Evolutionary conservation across 2,888 invertebrate genomes (phyloP), one percentile per base, ranked within the genome.

Genomic region (Stenolophus ochropezus): DNA sequence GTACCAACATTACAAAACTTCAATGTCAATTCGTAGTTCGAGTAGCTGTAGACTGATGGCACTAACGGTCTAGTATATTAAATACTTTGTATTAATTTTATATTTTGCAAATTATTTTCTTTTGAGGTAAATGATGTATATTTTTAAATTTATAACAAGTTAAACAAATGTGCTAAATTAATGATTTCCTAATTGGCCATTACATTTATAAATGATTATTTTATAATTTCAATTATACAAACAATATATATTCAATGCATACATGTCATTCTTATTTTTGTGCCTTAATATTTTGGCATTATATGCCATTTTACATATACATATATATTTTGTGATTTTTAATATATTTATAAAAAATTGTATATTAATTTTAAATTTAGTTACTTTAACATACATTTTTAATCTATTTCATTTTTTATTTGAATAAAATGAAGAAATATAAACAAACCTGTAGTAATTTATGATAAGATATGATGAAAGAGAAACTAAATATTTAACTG

Each of bases 1-100:
- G 65, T 69, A 69, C 65, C 65, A 61, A 61, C 61, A 61, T 61
- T 69, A 69, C 65, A 69, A 69, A 69, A 69, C 65, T 69, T 69
- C 65, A 61, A 69, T 27, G 18, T 69, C 65, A 61, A 25, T 61
- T 23, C 56, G 18, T 65, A 65, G 27, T 65, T 65, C 42, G 49
- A 47, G 8, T 47, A 73, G 27, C 51, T 51, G 21, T 23, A 53
- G 27, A 33, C 27, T 53, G 75, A 75, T 53, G 75, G 75, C 75
- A 75, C 75, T 75, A 75, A 16, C 53, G 75, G 53, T 75, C 33
- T 69, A 18, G 27, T 18, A 27, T 27, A 33, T 69, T 69, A 69
- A 61, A 61, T 61, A 61, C 23, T 25, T 25, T 61, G 23, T 61
- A 14, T 61, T 61, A 25, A 61, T 25, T 61, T 61, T 61, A 61